Evolutionary conservation across 2,113 vertebrate species (phyloP).

Genomic region (Phasianus colchicus): DNA sequence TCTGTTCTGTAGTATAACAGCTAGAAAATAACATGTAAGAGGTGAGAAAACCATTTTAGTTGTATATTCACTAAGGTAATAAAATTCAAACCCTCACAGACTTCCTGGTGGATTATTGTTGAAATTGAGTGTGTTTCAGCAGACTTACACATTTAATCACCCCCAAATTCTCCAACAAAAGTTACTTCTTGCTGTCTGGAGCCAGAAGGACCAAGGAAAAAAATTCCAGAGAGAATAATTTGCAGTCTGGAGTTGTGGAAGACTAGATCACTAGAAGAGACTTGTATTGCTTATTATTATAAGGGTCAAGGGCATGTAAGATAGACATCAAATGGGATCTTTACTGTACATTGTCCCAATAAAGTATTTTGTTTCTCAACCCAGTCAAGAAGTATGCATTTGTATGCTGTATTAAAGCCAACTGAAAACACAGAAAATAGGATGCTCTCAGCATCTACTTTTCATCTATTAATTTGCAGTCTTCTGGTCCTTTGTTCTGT

Average conservation of each 20-base stretch:
- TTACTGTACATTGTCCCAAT: neutral
- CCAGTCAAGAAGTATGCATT: neutral
- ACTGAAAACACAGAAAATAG: neutral
- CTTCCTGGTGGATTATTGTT: neutral
- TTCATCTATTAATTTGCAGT: neutral
- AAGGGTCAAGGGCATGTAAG: neutral
- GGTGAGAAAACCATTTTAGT: constrained; percentile 1
- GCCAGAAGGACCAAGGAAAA: neutral
- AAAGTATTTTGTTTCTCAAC: neutral
- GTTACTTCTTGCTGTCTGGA: neutral
- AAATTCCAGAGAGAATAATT: neutral
- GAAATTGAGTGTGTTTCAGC: neutral
- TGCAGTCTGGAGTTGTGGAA: neutral
- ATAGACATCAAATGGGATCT: neutral
- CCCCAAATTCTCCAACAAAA: neutral
- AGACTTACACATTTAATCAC: neutral
- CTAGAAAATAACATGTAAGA: neutral
- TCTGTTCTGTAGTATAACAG: neutral
- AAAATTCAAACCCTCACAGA: neutral
- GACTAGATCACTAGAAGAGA: neutral
- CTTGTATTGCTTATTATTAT: neutral
- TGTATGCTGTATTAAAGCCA: neutral
- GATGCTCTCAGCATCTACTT: neutral
- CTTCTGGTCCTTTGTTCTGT: neutral
- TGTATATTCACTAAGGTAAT: neutral